phyloP scores from a whole-genome alignment of 2,888 invertebrate genomes.

The Standfussiana lucernea region DNA sequence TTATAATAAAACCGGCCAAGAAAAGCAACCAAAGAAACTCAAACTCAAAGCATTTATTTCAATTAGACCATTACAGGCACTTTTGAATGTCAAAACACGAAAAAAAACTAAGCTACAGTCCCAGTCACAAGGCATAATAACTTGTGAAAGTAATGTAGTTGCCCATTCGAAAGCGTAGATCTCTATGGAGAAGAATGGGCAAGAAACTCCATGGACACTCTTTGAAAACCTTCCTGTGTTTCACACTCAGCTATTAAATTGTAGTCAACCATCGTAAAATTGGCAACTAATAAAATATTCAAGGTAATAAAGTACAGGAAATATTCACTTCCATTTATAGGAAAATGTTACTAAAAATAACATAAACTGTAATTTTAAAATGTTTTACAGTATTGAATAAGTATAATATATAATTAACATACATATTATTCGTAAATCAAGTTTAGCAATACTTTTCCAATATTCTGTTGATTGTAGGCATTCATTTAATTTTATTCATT shows the following conservation, averaged over 20 bases:
- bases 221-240: not conserved
- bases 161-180: too few relatives aligned
- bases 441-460: not conserved
- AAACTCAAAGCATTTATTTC: too few relatives aligned
- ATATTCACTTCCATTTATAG: not conserved
- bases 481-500: too few relatives aligned
- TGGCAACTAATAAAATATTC: constrained; percentile 9
- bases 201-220: too few relatives aligned
- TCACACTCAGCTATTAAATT: not conserved
- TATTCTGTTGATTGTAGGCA: too few relatives aligned
- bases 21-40: not conserved
- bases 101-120: too few relatives aligned
- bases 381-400: not conserved
- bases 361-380: not conserved
- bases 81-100: too few relatives aligned
- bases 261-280: not conserved
- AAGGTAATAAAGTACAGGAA: not conserved
- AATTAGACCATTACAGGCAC: too few relatives aligned
- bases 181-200: too few relatives aligned
- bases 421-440: not conserved
- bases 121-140: too few relatives aligned
- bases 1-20: not conserved
- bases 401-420: not conserved
- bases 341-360: not conserved
- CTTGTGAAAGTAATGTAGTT: too few relatives aligned